Conservation (phyloP, 2,113 vertebrate species). For the Clupea harengus region DNA sequence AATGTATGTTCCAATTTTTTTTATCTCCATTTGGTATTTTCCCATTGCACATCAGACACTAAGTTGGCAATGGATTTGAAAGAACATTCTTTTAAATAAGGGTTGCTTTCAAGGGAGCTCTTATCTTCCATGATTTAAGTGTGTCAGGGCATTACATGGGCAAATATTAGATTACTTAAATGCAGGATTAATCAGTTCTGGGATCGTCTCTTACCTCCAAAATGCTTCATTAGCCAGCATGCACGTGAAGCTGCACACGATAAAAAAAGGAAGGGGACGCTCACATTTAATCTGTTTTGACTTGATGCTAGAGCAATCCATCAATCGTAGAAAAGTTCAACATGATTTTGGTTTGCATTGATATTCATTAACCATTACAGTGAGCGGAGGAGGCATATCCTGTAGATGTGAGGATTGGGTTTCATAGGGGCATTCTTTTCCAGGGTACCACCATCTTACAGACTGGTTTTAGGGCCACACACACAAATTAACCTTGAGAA, state of each 20-base stretch:
- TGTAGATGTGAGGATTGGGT: slow-evolving; percentile 50
- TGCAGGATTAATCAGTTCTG: slow-evolving; percentile 16
- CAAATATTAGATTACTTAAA: slow-evolving; percentile 22
- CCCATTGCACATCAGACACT: neutral
- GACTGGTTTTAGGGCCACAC: slow-evolving; percentile 39
- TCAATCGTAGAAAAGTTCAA: slow-evolving; percentile 48
- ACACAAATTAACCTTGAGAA: slow-evolving; percentile 41
- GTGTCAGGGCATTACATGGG: neutral
- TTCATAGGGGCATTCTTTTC: slow-evolving; percentile 55
- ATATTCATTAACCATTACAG: slow-evolving; percentile 53
- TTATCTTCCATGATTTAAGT: neutral
- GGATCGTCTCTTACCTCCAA: slow-evolving; percentile 18
- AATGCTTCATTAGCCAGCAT: slow-evolving; percentile 21
- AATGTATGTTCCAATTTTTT: neutral
- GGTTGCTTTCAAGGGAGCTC: neutral
- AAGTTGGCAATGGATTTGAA: neutral
- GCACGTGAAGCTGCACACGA: neutral
- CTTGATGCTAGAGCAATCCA: slow-evolving; percentile 40
- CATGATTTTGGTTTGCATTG: slow-evolving; percentile 51
- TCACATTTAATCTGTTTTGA: slow-evolving; percentile 45
- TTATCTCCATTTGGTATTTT: neutral
- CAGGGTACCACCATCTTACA: slow-evolving; percentile 41
- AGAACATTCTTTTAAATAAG: neutral
- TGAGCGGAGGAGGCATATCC: slow-evolving; percentile 44
- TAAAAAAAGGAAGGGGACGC: slow-evolving; percentile 20